These are phyloP conservation scores for Lithobius niger DNA, from an alignment of 1,140 invertebrate genomes.

Conservation along the genomic window DNA sequence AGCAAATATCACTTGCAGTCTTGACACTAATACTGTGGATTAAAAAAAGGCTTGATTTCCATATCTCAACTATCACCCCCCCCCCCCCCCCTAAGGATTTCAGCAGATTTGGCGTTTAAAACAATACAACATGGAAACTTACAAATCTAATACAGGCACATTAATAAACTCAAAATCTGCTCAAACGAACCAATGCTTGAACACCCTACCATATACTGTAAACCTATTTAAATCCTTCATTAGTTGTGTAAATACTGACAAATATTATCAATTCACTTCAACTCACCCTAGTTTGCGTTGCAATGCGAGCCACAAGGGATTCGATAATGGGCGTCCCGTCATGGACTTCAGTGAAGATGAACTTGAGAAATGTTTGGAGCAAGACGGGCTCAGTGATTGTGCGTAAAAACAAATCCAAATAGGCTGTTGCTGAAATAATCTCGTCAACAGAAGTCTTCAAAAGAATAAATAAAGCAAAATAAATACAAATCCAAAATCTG, in stretches of 20 bases:
- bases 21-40: neutral
- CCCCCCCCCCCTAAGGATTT: neutral
- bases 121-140: slow-evolving; percentile 1
- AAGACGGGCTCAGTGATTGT: slow-evolving; percentile 73
- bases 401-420: slow-evolving; percentile 75
- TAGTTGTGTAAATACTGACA: neutral
- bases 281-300: neutral
- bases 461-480: neutral
- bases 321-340: slow-evolving; percentile 65
- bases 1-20: neutral
- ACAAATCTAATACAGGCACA: too few species aligned
- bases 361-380: slow-evolving; percentile 64
- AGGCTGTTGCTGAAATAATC: slow-evolving; percentile 77
- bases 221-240: neutral
- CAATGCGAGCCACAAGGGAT: slow-evolving; percentile 41
- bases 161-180: too few species aligned
- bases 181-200: too few species aligned
- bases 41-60: neutral
- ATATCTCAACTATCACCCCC: neutral
- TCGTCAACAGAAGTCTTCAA: slow-evolving; percentile 54
- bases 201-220: neutral
- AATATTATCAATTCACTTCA: neutral
- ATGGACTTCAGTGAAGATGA: slow-evolving; percentile 70
- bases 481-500: neutral
- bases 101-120: neutral